A percentile compares a stretch with the other conserved stretches of the same genome.
Evolutionary conservation across 2,888 invertebrate genomes (phyloP).

Genomic region (Leptopilina drosophilae): DNA sequence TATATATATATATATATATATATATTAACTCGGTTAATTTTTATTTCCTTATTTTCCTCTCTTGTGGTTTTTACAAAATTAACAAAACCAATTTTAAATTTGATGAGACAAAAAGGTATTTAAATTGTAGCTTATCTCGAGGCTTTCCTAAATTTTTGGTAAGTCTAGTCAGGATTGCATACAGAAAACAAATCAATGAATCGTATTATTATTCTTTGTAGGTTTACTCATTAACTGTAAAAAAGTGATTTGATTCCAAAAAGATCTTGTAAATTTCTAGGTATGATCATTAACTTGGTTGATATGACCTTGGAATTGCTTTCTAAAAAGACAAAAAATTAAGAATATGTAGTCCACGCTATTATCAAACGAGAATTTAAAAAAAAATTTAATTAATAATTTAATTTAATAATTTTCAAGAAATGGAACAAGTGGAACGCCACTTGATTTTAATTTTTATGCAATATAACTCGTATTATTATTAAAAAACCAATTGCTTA

Average conservation of each 20-base stretch:
- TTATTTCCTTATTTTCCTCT: not conserved
- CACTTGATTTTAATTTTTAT: no score
- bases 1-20: no score
- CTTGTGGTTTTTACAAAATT: not conserved
- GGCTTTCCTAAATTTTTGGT: not conserved
- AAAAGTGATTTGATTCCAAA: not conserved
- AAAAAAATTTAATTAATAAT: no score
- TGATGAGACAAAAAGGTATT: not conserved
- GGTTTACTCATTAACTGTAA: not conserved
- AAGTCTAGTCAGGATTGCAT: not conserved
- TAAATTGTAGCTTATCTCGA: not conserved
- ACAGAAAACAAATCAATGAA: not conserved
- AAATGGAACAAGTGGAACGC: no score
- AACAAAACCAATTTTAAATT: not conserved
- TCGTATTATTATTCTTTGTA: not conserved
- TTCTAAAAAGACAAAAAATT: not conserved
- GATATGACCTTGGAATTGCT: not conserved
- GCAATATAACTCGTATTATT: no score
- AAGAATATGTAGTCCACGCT: not conserved
- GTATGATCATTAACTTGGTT: not conserved
- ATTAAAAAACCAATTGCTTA: no score
- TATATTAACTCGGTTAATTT: no score
- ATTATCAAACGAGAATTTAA: no score
- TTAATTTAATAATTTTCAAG: no score
- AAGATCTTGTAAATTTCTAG: not conserved